Evolutionary conservation across 2,888 invertebrate species (phyloP).

Genomic region (Alitta virens): DNA sequence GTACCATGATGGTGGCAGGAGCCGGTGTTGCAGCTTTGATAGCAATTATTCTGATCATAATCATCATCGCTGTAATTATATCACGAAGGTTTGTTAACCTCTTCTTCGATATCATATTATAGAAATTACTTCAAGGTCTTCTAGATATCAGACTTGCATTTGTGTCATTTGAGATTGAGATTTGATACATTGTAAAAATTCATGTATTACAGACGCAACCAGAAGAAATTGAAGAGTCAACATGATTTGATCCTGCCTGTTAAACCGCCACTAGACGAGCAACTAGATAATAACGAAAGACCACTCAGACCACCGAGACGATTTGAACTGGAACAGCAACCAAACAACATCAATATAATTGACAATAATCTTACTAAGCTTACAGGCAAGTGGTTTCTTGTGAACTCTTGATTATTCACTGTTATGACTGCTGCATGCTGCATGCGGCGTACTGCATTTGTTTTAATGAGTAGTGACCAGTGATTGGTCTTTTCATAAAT

Average conservation of each 20-base stretch:
- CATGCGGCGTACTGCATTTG: too few species aligned
- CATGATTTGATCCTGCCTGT: background rate
- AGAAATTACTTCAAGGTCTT: too few species aligned
- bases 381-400: too few species aligned
- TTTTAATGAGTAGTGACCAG: too few species aligned
- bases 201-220: too few species aligned
- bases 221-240: too few species aligned
- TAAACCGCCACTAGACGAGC: background rate
- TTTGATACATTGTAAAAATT: background rate
- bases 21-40: constrained; percentile 22
- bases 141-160: too few species aligned
- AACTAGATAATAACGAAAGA: background rate
- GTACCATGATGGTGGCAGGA: constrained; percentile 22
- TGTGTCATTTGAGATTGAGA: too few species aligned
- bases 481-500: too few species aligned
- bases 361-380: background rate
- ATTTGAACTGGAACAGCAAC: constrained; percentile 1
- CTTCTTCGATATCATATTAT: too few species aligned
- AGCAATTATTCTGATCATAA: constrained; percentile 19
- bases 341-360: background rate
- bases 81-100: constrained; percentile 2
- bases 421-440: too few species aligned
- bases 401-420: too few species aligned
- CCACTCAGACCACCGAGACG: background rate
- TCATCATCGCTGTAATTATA: constrained; percentile 18